A percentile compares a stretch with the other conserved stretches of the same genome.
phyloP scores from a whole-genome alignment of 1,140 invertebrate genomes.

The Nasonia vitripennis region DNA sequence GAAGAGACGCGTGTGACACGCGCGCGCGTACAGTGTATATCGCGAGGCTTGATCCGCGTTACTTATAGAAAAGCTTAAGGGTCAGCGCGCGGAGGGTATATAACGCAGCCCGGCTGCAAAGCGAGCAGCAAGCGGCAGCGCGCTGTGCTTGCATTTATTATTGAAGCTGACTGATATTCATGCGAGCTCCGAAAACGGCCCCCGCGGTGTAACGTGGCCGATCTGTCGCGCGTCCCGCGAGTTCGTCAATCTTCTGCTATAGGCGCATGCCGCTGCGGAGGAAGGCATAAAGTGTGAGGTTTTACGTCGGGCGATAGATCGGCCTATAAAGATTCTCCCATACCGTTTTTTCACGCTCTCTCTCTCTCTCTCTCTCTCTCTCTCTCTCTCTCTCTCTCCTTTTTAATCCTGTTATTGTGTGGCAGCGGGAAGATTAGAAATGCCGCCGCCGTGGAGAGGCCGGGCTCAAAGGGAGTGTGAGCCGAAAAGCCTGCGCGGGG shows the following conservation, averaged over 20 bases:
- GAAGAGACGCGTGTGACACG: not conserved
- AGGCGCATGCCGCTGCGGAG: not conserved
- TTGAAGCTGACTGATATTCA: not conserved
- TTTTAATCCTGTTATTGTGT: not conserved
- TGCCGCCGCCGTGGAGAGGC: not conserved
- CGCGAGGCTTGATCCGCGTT: slow-evolving; percentile 16
- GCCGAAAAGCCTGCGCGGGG: not conserved
- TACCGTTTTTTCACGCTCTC: not conserved
- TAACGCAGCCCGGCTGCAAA: not conserved
- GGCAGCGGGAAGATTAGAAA: not conserved
- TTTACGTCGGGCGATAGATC: slow-evolving; percentile 28
- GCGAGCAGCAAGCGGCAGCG: not conserved
- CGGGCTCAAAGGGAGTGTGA: not conserved
- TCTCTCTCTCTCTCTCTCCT: no score
- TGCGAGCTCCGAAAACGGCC: not conserved
- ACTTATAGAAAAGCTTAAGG: slow-evolving; percentile 40
- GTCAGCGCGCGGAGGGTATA: not conserved
- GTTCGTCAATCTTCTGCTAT: slow-evolving; percentile 42
- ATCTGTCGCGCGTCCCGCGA: slow-evolving; percentile 31
- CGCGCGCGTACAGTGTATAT: not conserved
- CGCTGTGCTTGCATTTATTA: not conserved
- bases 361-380: no score
- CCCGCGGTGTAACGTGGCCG: not conserved
- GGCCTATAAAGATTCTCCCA: not conserved
- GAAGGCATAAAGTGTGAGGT: slow-evolving; percentile 47